Evolutionary conservation across 1,140 invertebrate species (phyloP), one percentile per base, ranked within the genome.

Genomic region (Caenorhabditis brenneri): DNA sequence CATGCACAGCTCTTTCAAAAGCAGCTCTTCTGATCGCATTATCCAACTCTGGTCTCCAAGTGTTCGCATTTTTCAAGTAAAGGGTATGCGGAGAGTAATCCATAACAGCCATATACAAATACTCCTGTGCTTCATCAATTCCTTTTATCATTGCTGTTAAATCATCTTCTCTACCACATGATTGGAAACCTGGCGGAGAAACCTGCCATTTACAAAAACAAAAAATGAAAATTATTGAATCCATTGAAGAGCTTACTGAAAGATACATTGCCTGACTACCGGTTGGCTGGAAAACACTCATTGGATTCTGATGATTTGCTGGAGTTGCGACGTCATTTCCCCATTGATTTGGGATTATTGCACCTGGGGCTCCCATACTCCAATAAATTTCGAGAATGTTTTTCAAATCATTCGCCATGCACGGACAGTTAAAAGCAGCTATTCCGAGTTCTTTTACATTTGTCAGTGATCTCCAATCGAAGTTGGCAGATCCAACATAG

Each of bases 361-460:
- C 82, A 0, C 96, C 95, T 55, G 97, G 92, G 6, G 85, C 87
- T 3, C 93, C 92, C 79, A 85, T 84, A 48, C 92, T 92, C 96
- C 96, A 98, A 90, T 98, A 98, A 0, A 95, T 93, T 85, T 96
- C 94, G 92, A 98, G 98, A 65, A 98, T 95, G 91, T 97, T 97
- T 0, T 91, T 93, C 31, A 97, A 92, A 92, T 99, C 97, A 29
- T 92, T 91, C 0, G 95, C 95, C 12, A 99, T 91, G 89, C 94
- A 94, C 10, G 94, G 93, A 92, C 97, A 99, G 88, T 97, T 95
- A 78, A 93, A 93, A 0, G 94, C 94, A 0, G 95, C 89, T 10
- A 96, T 92, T 15, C 97, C 97, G 83, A 98, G 91, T 92, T 99
- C 97, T 92, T 99, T 98, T 19, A 98, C 95, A 93, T 99, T 96